Percentiles rank a stretch among this genome's conserved stretches.
phyloP scores from a whole-genome alignment of 2,113 vertebrate species.

The Clarias batrachus region DNA sequence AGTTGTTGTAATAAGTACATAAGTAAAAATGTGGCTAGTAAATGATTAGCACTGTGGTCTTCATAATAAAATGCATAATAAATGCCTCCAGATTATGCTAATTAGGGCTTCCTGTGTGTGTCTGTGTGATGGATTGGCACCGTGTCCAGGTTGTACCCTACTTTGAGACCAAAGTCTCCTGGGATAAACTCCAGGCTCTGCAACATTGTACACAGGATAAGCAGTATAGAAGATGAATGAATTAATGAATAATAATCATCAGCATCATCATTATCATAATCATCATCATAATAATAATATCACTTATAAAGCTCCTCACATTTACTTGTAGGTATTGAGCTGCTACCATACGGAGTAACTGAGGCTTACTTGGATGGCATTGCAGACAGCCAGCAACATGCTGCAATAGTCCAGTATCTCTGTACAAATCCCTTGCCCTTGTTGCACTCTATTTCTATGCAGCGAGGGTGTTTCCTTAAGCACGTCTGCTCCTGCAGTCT shows the following conservation, averaged over 20 bases:
- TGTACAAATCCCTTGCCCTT: neutral
- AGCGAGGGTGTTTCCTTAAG: slow-evolving; percentile 3
- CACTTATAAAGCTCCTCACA: neutral
- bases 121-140: too few relatives aligned
- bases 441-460: neutral
- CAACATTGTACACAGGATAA: too few relatives aligned
- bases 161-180: too few relatives aligned
- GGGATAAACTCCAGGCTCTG: too few relatives aligned
- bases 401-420: neutral
- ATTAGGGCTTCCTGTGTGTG: too few relatives aligned
- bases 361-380: neutral
- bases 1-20: neutral
- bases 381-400: neutral
- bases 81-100: too few relatives aligned
- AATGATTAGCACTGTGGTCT: too few relatives aligned
- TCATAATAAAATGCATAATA: too few relatives aligned
- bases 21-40: neutral
- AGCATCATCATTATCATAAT: too few relatives aligned
- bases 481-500: neutral
- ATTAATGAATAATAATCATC: too few relatives aligned
- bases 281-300: neutral
- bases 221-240: too few relatives aligned
- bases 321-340: neutral
- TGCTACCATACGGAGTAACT: neutral
- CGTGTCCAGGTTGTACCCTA: too few relatives aligned